Base-by-base conservation (phyloP, 2,113 vertebrate species). In the Tiliqua scincoides region DNA sequence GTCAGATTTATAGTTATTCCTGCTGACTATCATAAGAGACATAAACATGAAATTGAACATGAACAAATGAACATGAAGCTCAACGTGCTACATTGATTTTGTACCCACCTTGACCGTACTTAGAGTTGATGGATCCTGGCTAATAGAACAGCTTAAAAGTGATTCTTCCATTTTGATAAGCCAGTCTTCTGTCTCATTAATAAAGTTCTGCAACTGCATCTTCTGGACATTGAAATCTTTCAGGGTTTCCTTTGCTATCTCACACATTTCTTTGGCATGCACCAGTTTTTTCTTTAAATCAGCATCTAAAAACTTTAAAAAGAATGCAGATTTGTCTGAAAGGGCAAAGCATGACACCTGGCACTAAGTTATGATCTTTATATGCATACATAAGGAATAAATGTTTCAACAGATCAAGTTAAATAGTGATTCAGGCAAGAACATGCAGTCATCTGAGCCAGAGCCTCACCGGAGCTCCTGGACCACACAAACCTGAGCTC, bases 231-330 rank as follows among this genome's bases (percentile, higher is more conserved):
- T 97, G 93, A 99, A 99, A 92, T 98, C 97, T 93, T 96, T 97
- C 94, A 98, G 94, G 0, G 96, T 97, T 88, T 96, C 96, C 93
- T 96, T 97, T 83, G 97, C 98, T 88, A 96, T 96, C 91, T 98
- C 97, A 63, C 96, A 97, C 57, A 97, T 95, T 93, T 98, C 98
- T 91, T 96, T 97, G 4, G 97, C 96, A 12, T 98, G 98, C 79
- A 96, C 95, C 92, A 99, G 84, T 89, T 98, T 99, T 94, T 98
- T 98, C 92, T 92, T 97, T 88, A 99, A 94, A 89, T 98, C 98
- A n/a, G 97, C 97, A 93, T 98, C 98, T 92, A 99, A 92, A 79
- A 98, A 98, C 99, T 99, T 57, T 12, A 2, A 17, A 17, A 17
- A 57, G 93, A 83, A 91, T 37, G 37, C 2, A 80, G 43, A 48